phyloP scores from a whole-genome alignment of 1,140 invertebrate genomes.

The Gyrodactylus salaris region DNA sequence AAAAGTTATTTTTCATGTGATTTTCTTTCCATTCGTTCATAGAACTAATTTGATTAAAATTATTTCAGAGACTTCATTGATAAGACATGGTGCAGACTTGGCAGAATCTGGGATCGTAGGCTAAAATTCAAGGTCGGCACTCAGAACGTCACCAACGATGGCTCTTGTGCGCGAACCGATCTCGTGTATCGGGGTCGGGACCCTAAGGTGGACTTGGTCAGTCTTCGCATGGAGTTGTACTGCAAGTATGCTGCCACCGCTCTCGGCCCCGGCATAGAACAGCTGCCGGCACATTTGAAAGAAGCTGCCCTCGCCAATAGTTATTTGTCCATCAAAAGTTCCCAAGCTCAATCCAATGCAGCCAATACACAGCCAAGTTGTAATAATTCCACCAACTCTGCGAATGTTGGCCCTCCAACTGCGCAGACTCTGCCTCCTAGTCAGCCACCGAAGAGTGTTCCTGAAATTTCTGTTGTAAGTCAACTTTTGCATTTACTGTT shows the following conservation, averaged over 20 bases:
- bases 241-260: not conserved
- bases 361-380: not conserved
- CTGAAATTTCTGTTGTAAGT: too few species aligned
- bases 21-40: too few species aligned
- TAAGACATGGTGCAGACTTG: not conserved
- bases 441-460: too few species aligned
- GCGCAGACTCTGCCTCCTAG: too few species aligned
- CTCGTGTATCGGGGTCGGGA: not conserved
- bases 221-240: not conserved
- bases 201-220: not conserved
- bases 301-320: not conserved
- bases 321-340: not conserved
- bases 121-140: not conserved
- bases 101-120: not conserved
- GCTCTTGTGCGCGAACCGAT: not conserved
- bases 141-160: not conserved
- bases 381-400: not conserved
- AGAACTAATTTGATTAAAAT: too few species aligned
- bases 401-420: too few species aligned
- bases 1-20: too few species aligned
- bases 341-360: not conserved
- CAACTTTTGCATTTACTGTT: too few species aligned
- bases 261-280: not conserved
- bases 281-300: not conserved
- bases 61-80: not conserved